Evolutionary conservation across 2,113 vertebrate genomes (phyloP).

Genomic region (Stegostoma tigrinum): DNA sequence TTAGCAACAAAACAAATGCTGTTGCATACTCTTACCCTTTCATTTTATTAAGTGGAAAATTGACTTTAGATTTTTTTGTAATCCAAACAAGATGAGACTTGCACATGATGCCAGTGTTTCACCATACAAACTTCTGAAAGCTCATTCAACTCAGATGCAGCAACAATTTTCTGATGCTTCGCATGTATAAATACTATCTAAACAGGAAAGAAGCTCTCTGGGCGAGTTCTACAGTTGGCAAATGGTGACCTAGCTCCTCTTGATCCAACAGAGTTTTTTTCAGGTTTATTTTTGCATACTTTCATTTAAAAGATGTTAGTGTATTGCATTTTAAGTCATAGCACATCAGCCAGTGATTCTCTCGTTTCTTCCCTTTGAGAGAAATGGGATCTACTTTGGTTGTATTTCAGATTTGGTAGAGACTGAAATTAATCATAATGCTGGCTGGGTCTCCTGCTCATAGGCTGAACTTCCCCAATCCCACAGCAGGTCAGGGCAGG

Average conservation of each 20-base stretch:
- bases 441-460: neutral
- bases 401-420: neutral
- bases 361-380: neutral
- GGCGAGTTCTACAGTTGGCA: neutral
- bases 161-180: neutral
- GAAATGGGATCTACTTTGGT: neutral
- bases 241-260: neutral
- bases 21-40: neutral
- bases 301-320: neutral
- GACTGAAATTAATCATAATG: neutral
- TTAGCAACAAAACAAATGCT: neutral
- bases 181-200: neutral
- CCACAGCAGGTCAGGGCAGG: too few relatives aligned
- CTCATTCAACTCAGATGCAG: neutral
- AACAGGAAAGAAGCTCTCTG: neutral
- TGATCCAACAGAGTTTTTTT: neutral
- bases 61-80: conserved; percentile 5
- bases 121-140: neutral
- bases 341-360: neutral
- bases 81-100: conserved; percentile 20
- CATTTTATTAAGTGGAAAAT: conserved; percentile 1
- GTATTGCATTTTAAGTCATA: neutral
- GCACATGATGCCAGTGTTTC: neutral
- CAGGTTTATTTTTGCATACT: neutral
- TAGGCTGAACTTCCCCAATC: neutral